Base-by-base conservation (phyloP, 1,140 invertebrate genomes). In the Eumaeus atala region DNA sequence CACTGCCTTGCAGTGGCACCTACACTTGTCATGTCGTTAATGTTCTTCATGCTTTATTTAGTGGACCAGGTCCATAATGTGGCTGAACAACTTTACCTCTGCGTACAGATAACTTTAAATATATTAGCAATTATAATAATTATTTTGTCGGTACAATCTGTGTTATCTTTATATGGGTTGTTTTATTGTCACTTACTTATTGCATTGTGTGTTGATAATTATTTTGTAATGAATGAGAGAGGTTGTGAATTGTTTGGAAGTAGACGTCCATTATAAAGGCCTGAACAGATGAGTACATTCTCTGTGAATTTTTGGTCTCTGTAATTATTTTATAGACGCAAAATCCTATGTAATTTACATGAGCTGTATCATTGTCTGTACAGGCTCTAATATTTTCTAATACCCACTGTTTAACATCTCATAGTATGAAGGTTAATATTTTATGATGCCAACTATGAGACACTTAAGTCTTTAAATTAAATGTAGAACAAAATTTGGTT, bases 31-130 rank as follows among this genome's bases (percentile, higher is more conserved):
- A 38, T 82, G 54, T 79, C 82, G 4, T 40, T 81, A 47, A 78
- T 83, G 62, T 83, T 85, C 68, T 54, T 80, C 55, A 59, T 83
- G 35, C 62, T 85, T 34, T 83, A 85, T 50, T 64, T 85, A 66
- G 78, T 82, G 70, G 80, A 85, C 59, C 82, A 84, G 75, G 75
- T 77, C 42, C 77, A 85, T 54, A 72, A 71, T 56, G 44, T 78
- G 54, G 78, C 78, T 4, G 82, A 85, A 67, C 77, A 83, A 55
- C 58, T 82, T 18, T 83, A 83, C 47, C 52, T 85, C 33, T 47
- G 63, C 1, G 28, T 72, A 36, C 75, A 82, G 69, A 77, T 80
- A 61, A 28, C 47, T 21, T 33, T 79, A 1, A 73, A 66, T 53
- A 16, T 72, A 14, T 0, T 64, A 6, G 72, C 69, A 21, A 57